Percentiles rank a stretch among this genome's conserved stretches.
These are phyloP conservation scores for Homarus gammarus DNA, from an alignment of 2,888 invertebrate species.

Conservation along the genomic window DNA sequence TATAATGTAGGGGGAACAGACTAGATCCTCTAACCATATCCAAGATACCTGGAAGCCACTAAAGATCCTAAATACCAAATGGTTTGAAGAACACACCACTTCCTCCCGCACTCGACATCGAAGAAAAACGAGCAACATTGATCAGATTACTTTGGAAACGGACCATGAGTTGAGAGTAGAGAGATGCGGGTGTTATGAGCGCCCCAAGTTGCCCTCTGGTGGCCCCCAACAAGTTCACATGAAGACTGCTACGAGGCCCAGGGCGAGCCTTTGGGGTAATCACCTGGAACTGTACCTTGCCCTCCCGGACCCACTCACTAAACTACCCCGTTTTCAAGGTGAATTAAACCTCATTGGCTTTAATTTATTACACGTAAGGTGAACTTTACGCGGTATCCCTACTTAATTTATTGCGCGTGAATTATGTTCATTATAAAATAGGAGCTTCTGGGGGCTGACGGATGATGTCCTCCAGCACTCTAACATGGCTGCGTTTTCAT, in stretches of 20 bases:
- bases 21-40: neutral
- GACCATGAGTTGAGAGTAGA: neutral
- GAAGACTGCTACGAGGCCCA: neutral
- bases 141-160: neutral
- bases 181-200: constrained; percentile 8
- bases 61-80: too few species aligned
- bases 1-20: too few species aligned
- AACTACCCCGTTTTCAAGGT: constrained; percentile 49
- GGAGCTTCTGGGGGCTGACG: neutral
- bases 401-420: constrained; percentile 37
- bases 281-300: constrained; percentile 23
- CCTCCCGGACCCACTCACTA: constrained; percentile 6
- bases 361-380: constrained; percentile 56
- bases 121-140: neutral
- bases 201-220: neutral
- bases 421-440: constrained; percentile 49
- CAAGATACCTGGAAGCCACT: neutral
- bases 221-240: neutral
- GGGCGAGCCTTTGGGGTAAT: constrained; percentile 10
- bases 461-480: neutral
- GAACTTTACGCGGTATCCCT: constrained; percentile 44
- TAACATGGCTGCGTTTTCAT: constrained; percentile 3
- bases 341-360: constrained; percentile 50
- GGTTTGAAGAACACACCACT: too few species aligned
- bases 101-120: too few species aligned